These are phyloP conservation scores for Leucosticte australis DNA, from an alignment of 2,113 vertebrate genomes.

Conservation along the genomic window DNA sequence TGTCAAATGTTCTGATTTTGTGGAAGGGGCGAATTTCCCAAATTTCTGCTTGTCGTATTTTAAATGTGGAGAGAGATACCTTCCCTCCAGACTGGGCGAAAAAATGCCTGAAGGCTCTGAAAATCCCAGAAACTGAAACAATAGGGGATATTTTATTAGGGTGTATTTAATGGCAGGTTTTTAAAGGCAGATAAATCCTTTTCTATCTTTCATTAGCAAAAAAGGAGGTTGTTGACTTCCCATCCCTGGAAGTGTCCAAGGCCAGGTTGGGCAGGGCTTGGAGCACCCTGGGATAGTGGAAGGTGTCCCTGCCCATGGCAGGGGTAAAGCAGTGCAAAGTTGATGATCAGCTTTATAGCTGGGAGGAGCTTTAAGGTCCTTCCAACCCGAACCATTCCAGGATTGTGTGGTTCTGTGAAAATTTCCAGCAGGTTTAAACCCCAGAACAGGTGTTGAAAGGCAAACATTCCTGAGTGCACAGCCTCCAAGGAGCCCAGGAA, in stretches of 20 bases:
- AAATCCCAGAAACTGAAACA: neutral
- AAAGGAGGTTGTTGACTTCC: neutral
- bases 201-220: neutral
- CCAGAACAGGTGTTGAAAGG: neutral
- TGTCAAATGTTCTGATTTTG: neutral
- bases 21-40: neutral
- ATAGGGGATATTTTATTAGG: neutral
- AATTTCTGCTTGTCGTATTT: neutral
- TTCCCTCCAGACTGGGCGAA: neutral
- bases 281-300: neutral
- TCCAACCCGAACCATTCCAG: neutral
- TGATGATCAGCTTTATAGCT: accelerated
- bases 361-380: neutral
- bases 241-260: neutral
- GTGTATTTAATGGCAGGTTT: neutral
- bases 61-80: neutral
- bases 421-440: neutral
- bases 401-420: neutral
- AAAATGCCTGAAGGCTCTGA: neutral
- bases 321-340: accelerated
- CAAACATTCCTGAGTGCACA: neutral
- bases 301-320: neutral
- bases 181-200: neutral
- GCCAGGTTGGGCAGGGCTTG: neutral
- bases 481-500: neutral